Conservation (phyloP, 1,140 invertebrate genomes). For the Drosophila sp. region DNA sequence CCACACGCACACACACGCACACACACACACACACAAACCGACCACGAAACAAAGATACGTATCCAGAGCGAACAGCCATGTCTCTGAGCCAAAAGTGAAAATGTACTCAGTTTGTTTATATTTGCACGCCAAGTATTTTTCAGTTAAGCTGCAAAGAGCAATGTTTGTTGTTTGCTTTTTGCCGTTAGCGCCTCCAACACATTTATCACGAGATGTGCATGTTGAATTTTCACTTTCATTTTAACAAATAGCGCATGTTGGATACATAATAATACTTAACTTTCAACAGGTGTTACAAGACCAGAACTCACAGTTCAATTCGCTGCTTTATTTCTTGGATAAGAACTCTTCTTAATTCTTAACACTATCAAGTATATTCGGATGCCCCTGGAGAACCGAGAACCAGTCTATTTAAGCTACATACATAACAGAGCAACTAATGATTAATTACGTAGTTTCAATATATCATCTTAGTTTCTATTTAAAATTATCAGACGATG, state of each 20-base stretch:
- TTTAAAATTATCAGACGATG: too few species aligned
- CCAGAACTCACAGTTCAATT: neutral
- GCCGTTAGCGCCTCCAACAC: constrained; percentile 19
- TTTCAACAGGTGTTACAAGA: constrained; percentile 54
- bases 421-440: too few species aligned
- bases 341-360: too few species aligned
- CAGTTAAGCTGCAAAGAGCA: constrained; percentile 25
- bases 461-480: too few species aligned
- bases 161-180: constrained; percentile 7
- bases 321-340: neutral
- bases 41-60: neutral
- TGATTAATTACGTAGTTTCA: too few species aligned
- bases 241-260: constrained; percentile 33
- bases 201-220: constrained; percentile 71
- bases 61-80: constrained; percentile 25
- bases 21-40: neutral
- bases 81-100: constrained; percentile 66
- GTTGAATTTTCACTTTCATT: constrained; percentile 79
- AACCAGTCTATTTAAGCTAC: too few species aligned
- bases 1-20: constrained; percentile 39
- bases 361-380: too few species aligned
- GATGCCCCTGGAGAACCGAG: too few species aligned
- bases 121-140: constrained; percentile 64
- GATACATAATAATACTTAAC: constrained; percentile 25
- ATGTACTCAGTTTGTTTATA: constrained; percentile 77